Percentiles rank a stretch among this genome's conserved stretches.
phyloP scores from a whole-genome alignment of 2,888 invertebrate species.

The Agriopis leucophaearia region DNA sequence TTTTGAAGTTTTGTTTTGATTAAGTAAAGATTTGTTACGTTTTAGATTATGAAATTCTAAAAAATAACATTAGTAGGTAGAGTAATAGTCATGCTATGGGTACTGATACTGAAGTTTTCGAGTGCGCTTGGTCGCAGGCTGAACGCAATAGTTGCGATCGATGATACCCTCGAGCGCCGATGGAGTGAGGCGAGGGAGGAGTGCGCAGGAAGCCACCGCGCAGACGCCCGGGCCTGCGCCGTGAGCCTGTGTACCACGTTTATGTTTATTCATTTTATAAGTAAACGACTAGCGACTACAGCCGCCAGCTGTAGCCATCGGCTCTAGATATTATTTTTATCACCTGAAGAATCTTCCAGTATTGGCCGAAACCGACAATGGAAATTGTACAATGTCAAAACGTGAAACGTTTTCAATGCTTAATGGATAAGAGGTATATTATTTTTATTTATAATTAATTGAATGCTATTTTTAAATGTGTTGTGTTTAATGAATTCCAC shows the following conservation, averaged over 20 bases:
- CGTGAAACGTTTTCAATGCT: conserved; percentile 41
- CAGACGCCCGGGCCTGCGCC: conserved; percentile 58
- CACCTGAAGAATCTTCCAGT: conserved; percentile 15
- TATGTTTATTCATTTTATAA: conserved; percentile 52
- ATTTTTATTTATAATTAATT: conserved; percentile 17
- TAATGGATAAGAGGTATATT: conserved; percentile 49
- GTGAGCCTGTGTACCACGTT: conserved; percentile 41
- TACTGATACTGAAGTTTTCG: not conserved
- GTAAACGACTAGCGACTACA: conserved; percentile 45
- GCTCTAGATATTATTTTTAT: conserved; percentile 9
- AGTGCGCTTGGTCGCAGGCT: conserved; percentile 50
- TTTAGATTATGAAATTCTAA: no score
- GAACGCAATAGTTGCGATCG: conserved; percentile 67
- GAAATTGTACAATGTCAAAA: conserved; percentile 46
- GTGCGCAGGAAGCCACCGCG: conserved; percentile 71
- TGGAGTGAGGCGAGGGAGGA: conserved; percentile 57
- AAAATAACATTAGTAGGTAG: no score
- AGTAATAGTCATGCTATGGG: not conserved
- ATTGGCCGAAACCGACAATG: conserved; percentile 30
- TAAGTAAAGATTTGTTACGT: no score
- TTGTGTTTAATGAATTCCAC: conserved; percentile 28
- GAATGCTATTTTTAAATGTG: conserved; percentile 32
- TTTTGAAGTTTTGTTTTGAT: no score
- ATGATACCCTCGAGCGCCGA: conserved; percentile 58
- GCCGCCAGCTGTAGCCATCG: conserved; percentile 33